These are phyloP conservation scores for Ryuthela nishihirai DNA, from an alignment of 2,888 invertebrate genomes.

Conservation along the genomic window DNA sequence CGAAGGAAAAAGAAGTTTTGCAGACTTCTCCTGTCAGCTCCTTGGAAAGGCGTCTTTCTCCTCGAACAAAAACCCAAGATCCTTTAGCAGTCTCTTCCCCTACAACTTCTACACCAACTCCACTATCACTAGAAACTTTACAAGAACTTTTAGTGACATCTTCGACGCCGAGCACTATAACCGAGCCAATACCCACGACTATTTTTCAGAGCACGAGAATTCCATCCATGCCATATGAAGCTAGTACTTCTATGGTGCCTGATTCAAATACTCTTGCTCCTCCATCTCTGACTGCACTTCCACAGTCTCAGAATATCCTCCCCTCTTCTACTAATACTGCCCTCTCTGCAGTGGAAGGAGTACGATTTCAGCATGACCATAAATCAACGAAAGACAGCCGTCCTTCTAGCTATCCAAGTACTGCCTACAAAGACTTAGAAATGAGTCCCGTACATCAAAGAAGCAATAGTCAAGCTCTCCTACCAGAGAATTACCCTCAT, in stretches of 20 bases:
- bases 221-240: conserved; percentile 18
- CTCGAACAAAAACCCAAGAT: conserved; percentile 9
- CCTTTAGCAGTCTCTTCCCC: not conserved
- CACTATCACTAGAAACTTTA: conserved; percentile 22
- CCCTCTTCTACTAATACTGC: no score
- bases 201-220: conserved; percentile 18
- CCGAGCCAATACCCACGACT: conserved; percentile 21
- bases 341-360: no score
- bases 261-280: no score
- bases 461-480: conserved; percentile 3
- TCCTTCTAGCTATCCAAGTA: conserved; percentile 1
- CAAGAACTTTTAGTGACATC: conserved; percentile 21
- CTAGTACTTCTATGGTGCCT: no score
- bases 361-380: no score
- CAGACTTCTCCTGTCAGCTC: conserved; percentile 27
- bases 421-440: not conserved
- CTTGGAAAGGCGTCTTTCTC: conserved; percentile 18
- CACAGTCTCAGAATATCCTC: no score
- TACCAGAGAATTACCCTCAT: no score
- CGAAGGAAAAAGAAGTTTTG: conserved; percentile 29
- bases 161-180: not conserved
- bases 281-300: no score
- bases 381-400: conserved; percentile 1
- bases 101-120: conserved; percentile 9
- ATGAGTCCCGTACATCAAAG: not conserved